Percentiles rank a stretch among this genome's conserved stretches.
Conservation (phyloP, 2,888 invertebrate species). For the Drosophila paramelanica region DNA sequence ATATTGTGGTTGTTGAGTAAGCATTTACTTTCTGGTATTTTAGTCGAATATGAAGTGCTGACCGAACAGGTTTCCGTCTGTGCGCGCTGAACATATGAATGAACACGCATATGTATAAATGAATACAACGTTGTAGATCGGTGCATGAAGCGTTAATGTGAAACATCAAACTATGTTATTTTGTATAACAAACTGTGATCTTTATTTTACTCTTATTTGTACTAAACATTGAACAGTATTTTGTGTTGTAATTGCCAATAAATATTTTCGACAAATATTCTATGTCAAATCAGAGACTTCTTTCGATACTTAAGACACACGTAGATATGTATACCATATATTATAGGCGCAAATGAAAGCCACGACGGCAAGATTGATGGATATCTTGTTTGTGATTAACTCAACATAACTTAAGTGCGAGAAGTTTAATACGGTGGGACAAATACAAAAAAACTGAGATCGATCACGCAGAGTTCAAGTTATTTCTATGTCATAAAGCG, state of each 20-base stretch:
- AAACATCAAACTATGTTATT: constrained; percentile 12
- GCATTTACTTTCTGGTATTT: constrained; percentile 54
- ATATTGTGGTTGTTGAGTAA: constrained; percentile 56
- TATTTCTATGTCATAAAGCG: constrained; percentile 19
- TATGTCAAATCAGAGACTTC: neutral
- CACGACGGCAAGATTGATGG: constrained; percentile 7
- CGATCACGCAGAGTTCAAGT: constrained; percentile 5
- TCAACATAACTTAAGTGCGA: constrained; percentile 16
- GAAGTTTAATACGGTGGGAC: constrained; percentile 3
- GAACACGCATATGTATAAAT: neutral
- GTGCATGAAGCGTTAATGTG: neutral
- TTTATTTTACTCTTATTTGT: constrained; percentile 14
- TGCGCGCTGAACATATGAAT: constrained; percentile 6
- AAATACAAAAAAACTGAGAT: constrained; percentile 8
- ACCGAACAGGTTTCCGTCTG: constrained; percentile 50
- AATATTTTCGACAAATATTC: no score
- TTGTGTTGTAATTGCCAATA: constrained; percentile 6
- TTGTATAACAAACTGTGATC: constrained; percentile 21
- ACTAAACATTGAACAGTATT: constrained; percentile 1
- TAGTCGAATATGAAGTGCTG: constrained; percentile 60
- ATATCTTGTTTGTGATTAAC: constrained; percentile 2
- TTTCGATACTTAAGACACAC: neutral
- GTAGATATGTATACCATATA: neutral
- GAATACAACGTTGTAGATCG: neutral
- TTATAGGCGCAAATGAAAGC: constrained; percentile 2